Evolutionary conservation across 2,888 invertebrate genomes (phyloP).

Genomic region (Priocnemis perturbator): DNA sequence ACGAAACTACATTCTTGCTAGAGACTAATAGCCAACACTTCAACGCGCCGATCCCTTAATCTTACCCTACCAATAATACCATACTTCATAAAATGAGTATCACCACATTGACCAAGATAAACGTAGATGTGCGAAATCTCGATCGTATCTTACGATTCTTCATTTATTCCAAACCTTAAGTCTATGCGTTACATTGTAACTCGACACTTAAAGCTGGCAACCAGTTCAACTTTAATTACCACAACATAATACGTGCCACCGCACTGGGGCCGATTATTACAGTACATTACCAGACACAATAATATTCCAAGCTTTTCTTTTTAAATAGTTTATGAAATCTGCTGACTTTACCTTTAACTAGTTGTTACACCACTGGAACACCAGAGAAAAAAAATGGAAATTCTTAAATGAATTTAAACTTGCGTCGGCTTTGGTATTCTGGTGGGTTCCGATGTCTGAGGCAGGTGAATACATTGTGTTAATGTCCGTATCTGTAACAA

Average conservation of each 20-base stretch:
- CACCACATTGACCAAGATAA: no score
- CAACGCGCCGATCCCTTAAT: not conserved
- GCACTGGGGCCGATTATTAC: no score
- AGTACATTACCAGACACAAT: no score
- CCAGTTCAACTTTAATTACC: not conserved
- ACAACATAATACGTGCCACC: no score
- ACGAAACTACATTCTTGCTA: not conserved
- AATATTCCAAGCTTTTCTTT: not conserved
- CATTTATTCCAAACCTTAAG: slow-evolving; percentile 39
- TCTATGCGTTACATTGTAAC: slow-evolving; percentile 36
- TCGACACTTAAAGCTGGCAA: slow-evolving; percentile 9
- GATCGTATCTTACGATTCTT: slow-evolving; percentile 11
- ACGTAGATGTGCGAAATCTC: no score
- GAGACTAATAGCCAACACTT: not conserved
- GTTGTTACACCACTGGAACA: slow-evolving; percentile 7
- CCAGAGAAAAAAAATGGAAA: slow-evolving; percentile 12
- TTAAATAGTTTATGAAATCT: slow-evolving; percentile 8
- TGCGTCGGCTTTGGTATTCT: slow-evolving; percentile 43
- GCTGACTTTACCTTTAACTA: slow-evolving; percentile 19
- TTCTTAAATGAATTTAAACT: slow-evolving; percentile 27
- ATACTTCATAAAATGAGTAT: no score
- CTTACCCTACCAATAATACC: no score
- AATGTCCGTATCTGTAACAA: slow-evolving; percentile 67
- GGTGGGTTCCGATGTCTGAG: slow-evolving; percentile 46
- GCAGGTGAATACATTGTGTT: slow-evolving; percentile 48